Conservation (phyloP, 2,113 vertebrate genomes). For the Zosterops lateralis region DNA sequence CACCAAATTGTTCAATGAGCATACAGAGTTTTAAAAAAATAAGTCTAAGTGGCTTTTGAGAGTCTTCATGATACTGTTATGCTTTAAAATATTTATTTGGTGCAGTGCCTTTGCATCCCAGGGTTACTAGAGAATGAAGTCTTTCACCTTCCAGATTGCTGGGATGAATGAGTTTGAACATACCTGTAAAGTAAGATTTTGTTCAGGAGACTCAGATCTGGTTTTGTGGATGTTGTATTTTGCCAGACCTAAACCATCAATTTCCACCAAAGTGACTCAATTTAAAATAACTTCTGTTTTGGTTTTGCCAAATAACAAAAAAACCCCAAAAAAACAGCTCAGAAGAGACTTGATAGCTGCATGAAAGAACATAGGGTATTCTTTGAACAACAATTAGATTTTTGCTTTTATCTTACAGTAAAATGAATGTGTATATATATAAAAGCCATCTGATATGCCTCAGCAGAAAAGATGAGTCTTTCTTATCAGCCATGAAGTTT, state of each 20-base stretch:
- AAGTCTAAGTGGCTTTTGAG: background rate
- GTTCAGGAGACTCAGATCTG: background rate
- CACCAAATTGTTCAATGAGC: background rate
- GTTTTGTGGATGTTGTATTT: background rate
- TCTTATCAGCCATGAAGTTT: background rate
- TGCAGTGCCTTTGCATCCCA: background rate
- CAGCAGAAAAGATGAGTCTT: background rate
- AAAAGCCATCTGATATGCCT: background rate
- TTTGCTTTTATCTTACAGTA: background rate
- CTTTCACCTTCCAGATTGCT: background rate
- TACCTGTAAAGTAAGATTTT: background rate
- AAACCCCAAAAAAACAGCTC: background rate
- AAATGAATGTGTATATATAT: background rate
- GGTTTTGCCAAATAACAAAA: background rate
- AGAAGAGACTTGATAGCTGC: background rate
- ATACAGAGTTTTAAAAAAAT: background rate
- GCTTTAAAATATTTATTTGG: background rate
- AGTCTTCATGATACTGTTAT: background rate
- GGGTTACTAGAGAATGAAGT: background rate
- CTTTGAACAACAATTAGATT: background rate
- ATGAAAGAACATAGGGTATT: background rate
- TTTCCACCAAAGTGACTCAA: background rate
- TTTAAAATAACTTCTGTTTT: background rate
- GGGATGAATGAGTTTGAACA: background rate
- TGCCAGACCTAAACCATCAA: background rate